Evolutionary conservation across 2,113 vertebrate genomes (phyloP).

Genomic region (Megaleporinus macrocephalus): DNA sequence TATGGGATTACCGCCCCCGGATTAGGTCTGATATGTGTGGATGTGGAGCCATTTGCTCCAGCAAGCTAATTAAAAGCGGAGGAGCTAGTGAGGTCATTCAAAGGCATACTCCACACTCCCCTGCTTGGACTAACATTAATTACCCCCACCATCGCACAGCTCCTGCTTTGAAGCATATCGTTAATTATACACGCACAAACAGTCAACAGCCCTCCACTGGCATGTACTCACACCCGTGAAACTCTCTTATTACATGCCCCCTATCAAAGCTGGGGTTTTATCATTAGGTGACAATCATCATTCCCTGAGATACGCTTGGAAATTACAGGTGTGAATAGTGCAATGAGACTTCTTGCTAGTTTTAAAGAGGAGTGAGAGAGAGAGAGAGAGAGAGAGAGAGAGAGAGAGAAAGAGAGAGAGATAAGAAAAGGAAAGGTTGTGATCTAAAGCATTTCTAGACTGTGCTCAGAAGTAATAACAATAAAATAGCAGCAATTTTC

Average conservation of each 20-base stretch:
- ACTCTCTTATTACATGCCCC: slow-evolving; percentile 12
- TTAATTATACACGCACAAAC: slow-evolving; percentile 41
- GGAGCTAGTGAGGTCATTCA: slow-evolving; percentile 36
- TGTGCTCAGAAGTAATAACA: slow-evolving; percentile 50
- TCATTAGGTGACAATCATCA: slow-evolving; percentile 22
- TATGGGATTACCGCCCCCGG: slow-evolving; percentile 46
- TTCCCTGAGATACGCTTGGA: not conserved
- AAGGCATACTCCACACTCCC: slow-evolving; percentile 11
- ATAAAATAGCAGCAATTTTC: slow-evolving; percentile 50
- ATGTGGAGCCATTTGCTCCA: slow-evolving; percentile 36
- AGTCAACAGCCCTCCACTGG: not conserved
- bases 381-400: not conserved
- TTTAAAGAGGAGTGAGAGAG: not conserved
- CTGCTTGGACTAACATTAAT: slow-evolving; percentile 35
- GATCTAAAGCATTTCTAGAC: slow-evolving; percentile 19
- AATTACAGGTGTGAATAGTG: slow-evolving; percentile 26
- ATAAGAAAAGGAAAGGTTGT: slow-evolving; percentile 4
- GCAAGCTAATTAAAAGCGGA: slow-evolving; percentile 48
- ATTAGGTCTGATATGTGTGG: slow-evolving; percentile 29
- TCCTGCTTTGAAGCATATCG: slow-evolving; percentile 9
- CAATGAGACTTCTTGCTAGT: not conserved
- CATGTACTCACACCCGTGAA: not conserved
- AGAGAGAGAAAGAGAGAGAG: slow-evolving; percentile 8
- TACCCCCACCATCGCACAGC: slow-evolving; percentile 11
- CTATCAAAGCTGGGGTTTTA: slow-evolving; percentile 25